Evolutionary conservation across 2,797 vertebrate species (phyloP).

Genomic region (Microctenopoma steveboyesi): DNA sequence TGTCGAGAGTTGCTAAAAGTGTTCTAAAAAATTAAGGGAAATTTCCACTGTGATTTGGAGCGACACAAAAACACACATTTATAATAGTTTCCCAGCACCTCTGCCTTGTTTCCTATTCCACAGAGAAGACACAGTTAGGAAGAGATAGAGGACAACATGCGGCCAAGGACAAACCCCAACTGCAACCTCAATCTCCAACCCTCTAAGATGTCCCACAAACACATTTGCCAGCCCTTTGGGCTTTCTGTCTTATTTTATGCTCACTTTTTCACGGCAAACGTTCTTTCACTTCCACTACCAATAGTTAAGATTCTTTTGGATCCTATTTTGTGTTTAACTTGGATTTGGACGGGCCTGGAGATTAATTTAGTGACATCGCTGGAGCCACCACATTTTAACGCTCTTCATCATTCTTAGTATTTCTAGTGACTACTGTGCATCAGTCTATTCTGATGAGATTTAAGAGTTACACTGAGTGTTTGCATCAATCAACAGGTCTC

Average conservation of each 20-base stretch:
- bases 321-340: no score
- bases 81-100: neutral
- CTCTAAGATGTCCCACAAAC: neutral
- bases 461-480: neutral
- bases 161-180: slow-evolving; percentile 24
- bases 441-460: neutral
- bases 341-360: no score
- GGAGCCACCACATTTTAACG: no score
- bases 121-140: neutral
- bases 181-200: neutral
- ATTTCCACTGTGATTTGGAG: neutral
- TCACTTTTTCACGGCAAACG: neutral
- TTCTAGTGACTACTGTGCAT: neutral
- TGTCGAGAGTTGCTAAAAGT: neutral
- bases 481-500: neutral
- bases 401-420: neutral
- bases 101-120: neutral
- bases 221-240: neutral
- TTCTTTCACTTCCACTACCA: no score
- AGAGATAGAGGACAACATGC: slow-evolving; percentile 1
- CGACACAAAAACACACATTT: neutral
- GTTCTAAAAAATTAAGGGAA: no score
- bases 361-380: no score
- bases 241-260: neutral
- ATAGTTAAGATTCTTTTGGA: no score